phyloP scores from a whole-genome alignment of 1,140 invertebrate species.

The Drosophila nigromelanica region DNA sequence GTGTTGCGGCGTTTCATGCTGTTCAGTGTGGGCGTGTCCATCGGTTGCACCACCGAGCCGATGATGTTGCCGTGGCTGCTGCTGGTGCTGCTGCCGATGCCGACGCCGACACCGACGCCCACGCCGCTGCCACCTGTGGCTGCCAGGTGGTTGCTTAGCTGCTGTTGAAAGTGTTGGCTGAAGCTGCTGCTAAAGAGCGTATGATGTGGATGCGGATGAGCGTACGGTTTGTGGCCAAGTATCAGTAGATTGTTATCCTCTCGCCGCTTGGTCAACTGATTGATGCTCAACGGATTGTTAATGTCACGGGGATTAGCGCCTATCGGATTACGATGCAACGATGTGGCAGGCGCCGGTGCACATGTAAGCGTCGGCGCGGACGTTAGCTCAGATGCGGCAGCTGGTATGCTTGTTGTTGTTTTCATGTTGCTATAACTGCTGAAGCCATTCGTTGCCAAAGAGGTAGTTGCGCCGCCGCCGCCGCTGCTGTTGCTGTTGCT shows the following conservation, averaged over 20 bases:
- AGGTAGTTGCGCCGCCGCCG: conserved; percentile 24
- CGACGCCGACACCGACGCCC: too few species aligned
- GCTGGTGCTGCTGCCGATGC: not conserved
- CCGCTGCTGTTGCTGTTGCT: conserved; percentile 14
- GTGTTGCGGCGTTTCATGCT: conserved; percentile 46
- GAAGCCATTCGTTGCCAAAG: conserved; percentile 38
- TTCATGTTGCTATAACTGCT: conserved; percentile 14
- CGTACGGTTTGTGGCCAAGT: conserved; percentile 15
- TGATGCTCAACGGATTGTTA: conserved; percentile 95
- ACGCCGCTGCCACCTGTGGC: conserved; percentile 11
- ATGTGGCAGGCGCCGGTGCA: not conserved
- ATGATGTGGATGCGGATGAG: conserved; percentile 44
- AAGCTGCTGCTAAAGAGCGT: conserved; percentile 56
- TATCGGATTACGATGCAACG: conserved; percentile 87
- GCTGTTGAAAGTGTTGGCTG: conserved; percentile 73
- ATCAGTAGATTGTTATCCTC: conserved; percentile 48
- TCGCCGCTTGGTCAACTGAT: conserved; percentile 89
- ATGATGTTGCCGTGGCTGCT: not conserved
- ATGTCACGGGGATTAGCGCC: conserved; percentile 95
- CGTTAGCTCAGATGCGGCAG: not conserved
- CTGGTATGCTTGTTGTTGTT: not conserved
- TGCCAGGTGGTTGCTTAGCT: conserved; percentile 59
- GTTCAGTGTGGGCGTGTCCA: conserved; percentile 29
- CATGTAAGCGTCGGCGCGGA: not conserved
- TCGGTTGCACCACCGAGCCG: conserved; percentile 15